Base-by-base conservation (phyloP, 2,797 vertebrate species). In the Chaenodraco wilsoni region DNA sequence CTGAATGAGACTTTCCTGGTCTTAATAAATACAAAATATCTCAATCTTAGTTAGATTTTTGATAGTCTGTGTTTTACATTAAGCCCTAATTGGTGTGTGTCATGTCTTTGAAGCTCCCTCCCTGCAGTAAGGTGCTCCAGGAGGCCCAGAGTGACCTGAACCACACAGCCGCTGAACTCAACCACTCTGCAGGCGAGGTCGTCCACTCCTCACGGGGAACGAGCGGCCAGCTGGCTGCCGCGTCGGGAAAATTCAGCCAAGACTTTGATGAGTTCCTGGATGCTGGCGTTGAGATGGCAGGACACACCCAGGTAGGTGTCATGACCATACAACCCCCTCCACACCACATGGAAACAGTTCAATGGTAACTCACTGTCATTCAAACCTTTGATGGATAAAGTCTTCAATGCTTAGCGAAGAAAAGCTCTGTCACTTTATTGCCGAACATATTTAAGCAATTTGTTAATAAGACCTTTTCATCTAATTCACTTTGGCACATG, bases 181-280 rank as follows among this genome's bases (percentile, higher is more conserved):
- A 99, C 93, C 98, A 99, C 87, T 97, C 98, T 0, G 98, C 98
- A 1, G 98, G 98, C 72, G 98, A 99, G 82, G 98, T 99, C 15
- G 98, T 99, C 77, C 97, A 99, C 58, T 97, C 98, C 40, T 97
- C 97, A 2, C 95, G 98, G 1, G 96, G 97, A 78, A 96, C 96
- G 66, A 99, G 97, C 23, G 94, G 96, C 83, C 96, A 98, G 90
- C 92, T 99, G 91, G 97, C 98, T 0, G 95, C 95, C 9, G 98
- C 98, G 64, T 99, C 98, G 0, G 97, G 98, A 31, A 99, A 98
- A 90, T 99, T 99, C 94, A 99, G 98, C 67, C 96, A 98, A 74
- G 97, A 99, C 92, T 99, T 99, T 62, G 97, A 99, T 71, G 97
- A 99, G 80, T 99, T 99, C 92, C 95, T 99, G 31, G 98, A 99